A percentile compares a stretch with the other conserved stretches of the same genome.
Conservation (phyloP, 2,888 invertebrate species). For the Sarcophaga caerulescens region DNA sequence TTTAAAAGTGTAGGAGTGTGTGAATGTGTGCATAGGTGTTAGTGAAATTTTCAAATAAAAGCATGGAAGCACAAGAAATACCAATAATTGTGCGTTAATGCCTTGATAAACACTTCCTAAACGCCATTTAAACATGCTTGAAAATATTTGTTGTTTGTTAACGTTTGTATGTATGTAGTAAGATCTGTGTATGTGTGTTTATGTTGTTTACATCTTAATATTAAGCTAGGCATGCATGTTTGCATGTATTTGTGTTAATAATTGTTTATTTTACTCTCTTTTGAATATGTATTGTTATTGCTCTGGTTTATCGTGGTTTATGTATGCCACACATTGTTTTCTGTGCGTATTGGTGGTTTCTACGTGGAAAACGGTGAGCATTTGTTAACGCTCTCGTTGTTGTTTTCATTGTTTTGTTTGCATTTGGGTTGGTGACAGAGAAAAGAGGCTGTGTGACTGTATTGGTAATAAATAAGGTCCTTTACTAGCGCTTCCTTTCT, state of each 20-base stretch:
- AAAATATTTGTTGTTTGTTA: conserved; percentile 3
- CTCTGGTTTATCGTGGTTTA: conserved; percentile 8
- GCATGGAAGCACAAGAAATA: not conserved
- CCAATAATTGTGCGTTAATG: conserved; percentile 56
- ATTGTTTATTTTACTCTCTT: not conserved
- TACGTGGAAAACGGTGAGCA: not conserved
- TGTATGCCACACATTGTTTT: not conserved
- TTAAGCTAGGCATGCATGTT: not conserved
- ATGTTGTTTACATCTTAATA: not conserved
- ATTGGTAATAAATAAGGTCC: no score
- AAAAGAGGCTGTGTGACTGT: no score
- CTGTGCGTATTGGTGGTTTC: not conserved
- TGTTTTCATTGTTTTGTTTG: no score
- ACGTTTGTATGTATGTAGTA: not conserved
- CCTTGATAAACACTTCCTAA: conserved; percentile 52
- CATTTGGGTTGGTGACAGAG: no score
- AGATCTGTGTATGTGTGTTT: not conserved
- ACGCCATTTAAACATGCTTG: conserved; percentile 39
- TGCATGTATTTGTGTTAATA: not conserved
- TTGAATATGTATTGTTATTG: not conserved
- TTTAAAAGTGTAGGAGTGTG: not conserved
- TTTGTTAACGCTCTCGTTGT: not conserved
- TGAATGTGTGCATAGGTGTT: conserved; percentile 1
- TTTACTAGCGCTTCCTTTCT: no score
- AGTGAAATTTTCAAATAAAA: conserved; percentile 11